Evolutionary conservation across 35 echinoderm and acorn worm species (phyloP).

Genomic region (Apostichopus californicus): DNA sequence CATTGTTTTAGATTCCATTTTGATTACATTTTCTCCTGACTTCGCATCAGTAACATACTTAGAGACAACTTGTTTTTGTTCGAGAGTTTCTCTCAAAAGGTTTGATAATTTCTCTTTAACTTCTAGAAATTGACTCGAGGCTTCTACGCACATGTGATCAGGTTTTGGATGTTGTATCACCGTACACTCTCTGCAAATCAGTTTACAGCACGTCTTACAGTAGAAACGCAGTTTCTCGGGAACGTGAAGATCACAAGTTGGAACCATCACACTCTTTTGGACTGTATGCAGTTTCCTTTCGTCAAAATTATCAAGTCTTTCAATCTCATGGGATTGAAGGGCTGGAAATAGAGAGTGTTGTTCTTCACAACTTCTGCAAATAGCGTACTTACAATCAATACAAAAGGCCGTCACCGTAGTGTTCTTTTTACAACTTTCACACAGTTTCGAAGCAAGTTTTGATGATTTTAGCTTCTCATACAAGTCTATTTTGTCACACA

Average conservation of each 20-base stretch:
- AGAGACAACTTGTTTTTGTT: not conserved
- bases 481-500: not conserved
- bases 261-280: not conserved
- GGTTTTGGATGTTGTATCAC: conserved; percentile 20
- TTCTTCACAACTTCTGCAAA: not conserved
- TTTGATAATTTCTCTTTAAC: not conserved
- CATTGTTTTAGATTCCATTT: not conserved
- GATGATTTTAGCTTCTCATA: conserved; percentile 12
- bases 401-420: not conserved
- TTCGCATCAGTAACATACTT: not conserved
- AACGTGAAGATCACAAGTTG: conserved; percentile 33
- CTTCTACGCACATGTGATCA: conserved; percentile 12
- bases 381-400: not conserved
- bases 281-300: not conserved
- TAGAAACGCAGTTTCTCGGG: conserved; percentile 54
- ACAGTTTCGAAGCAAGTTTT: not conserved
- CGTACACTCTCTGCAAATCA: conserved; percentile 25
- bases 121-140: not conserved
- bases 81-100: not conserved
- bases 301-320: not conserved
- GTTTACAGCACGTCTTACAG: conserved; percentile 53
- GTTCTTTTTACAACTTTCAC: not conserved
- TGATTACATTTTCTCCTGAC: not conserved
- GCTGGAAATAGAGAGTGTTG: not conserved
- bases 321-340: not conserved